Evolutionary conservation across 2,113 vertebrate species (phyloP).

Genomic region (Clarias gariepinus): DNA sequence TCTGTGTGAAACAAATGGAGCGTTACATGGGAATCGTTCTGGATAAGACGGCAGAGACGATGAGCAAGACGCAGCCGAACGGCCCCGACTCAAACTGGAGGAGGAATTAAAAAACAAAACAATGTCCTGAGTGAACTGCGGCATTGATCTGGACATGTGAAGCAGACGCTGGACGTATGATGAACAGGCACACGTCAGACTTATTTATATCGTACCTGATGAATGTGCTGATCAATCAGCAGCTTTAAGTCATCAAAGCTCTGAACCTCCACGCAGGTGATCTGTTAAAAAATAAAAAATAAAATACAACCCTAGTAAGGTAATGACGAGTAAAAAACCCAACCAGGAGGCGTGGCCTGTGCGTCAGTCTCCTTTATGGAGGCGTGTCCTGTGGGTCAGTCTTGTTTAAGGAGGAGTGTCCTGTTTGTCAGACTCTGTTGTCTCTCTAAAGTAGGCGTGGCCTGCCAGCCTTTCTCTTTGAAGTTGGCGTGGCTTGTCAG

Average conservation of each 20-base stretch:
- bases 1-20: constrained; percentile 1
- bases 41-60: constrained; percentile 86
- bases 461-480: neutral
- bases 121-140: neutral
- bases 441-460: neutral
- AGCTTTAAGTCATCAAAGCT: constrained; percentile 76
- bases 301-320: neutral
- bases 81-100: constrained; percentile 85
- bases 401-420: neutral
- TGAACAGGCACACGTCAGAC: neutral
- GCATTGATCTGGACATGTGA: neutral
- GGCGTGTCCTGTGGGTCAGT: neutral
- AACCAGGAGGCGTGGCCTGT: neutral
- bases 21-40: constrained; percentile 85
- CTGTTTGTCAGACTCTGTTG: too few species aligned
- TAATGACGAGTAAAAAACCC: neutral
- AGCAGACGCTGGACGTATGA: constrained; percentile 2
- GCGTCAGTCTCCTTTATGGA: neutral
- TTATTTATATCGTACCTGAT: constrained; percentile 73
- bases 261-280: constrained; percentile 73
- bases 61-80: constrained; percentile 85
- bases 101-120: neutral
- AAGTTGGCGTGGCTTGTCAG: neutral
- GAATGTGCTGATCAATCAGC: constrained; percentile 81
- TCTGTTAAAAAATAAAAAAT: constrained; percentile 63